phyloP scores from a whole-genome alignment of 2,113 vertebrate species.

The Motacilla alba region DNA sequence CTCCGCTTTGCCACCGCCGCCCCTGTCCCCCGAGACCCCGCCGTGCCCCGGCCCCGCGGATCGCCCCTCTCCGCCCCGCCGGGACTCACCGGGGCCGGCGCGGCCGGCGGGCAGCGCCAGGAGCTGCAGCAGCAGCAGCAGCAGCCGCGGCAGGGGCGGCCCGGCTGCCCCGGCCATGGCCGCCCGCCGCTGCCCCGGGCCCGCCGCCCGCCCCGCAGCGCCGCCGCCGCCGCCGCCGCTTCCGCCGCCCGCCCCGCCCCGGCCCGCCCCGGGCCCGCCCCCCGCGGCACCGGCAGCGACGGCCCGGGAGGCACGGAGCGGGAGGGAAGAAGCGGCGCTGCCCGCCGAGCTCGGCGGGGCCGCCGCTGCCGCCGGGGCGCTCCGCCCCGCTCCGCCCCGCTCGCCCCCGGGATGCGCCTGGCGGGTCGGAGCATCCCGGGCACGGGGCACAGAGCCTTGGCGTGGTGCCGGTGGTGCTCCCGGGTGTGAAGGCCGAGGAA shows the following conservation, averaged over 20 bases:
- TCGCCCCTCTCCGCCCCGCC: neutral
- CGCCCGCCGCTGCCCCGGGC: too few relatives aligned
- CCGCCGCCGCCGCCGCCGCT: too few relatives aligned
- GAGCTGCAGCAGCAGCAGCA: too few relatives aligned
- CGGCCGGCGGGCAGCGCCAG: too few relatives aligned
- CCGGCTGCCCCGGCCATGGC: too few relatives aligned
- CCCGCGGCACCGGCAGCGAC: neutral
- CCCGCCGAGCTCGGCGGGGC: too few relatives aligned
- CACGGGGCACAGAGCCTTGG: accelerated
- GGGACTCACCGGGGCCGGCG: too few relatives aligned
- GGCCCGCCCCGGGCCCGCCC: neutral
- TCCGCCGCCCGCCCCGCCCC: neutral
- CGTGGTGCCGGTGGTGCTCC: accelerated
- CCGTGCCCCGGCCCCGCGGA: neutral
- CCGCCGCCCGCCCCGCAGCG: too few relatives aligned
- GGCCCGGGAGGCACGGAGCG: too few relatives aligned
- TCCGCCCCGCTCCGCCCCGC: neutral
- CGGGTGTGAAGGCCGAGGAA: neutral
- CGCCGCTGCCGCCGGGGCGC: accelerated
- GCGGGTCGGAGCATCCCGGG: neutral
- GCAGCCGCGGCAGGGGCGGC: too few relatives aligned
- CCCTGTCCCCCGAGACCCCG: neutral
- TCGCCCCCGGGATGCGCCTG: neutral
- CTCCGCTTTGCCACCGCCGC: too few relatives aligned
- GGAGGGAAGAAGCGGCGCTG: too few relatives aligned